phyloP scores from a whole-genome alignment of 2,113 vertebrate species.

The Hipposideros armiger region DNA sequence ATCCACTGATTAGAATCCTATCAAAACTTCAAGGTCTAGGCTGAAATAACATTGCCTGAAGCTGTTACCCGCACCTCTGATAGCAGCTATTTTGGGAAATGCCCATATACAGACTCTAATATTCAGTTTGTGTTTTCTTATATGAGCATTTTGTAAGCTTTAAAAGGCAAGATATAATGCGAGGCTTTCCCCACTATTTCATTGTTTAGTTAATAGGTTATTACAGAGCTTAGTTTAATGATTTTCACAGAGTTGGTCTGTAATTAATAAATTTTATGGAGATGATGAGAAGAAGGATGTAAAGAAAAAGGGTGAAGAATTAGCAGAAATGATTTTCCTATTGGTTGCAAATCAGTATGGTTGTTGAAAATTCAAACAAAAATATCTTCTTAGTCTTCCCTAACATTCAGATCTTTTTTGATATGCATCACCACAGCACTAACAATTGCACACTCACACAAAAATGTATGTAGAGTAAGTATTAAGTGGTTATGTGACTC shows the following conservation, averaged over 20 bases:
- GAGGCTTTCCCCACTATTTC: background rate
- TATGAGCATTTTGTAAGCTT: background rate
- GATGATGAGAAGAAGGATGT: background rate
- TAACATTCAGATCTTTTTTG: background rate
- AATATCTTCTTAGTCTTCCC: background rate
- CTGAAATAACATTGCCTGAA: background rate
- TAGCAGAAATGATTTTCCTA: background rate
- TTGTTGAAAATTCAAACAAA: background rate
- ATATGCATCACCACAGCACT: background rate
- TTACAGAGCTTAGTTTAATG: background rate
- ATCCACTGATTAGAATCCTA: background rate
- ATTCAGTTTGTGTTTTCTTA: background rate
- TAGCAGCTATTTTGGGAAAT: background rate
- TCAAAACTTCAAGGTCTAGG: background rate
- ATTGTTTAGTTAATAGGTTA: background rate
- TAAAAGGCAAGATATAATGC: background rate
- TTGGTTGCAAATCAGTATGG: background rate
- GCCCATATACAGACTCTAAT: background rate
- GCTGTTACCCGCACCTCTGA: background rate
- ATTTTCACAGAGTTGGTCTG: background rate
- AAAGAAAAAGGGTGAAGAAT: background rate
- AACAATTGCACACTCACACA: background rate
- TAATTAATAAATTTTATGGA: conserved; percentile 22
- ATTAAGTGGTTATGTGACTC: background rate
- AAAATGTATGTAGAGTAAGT: background rate